phyloP scores from a whole-genome alignment of 1,140 invertebrate genomes.

The Nasonia vitripennis region DNA sequence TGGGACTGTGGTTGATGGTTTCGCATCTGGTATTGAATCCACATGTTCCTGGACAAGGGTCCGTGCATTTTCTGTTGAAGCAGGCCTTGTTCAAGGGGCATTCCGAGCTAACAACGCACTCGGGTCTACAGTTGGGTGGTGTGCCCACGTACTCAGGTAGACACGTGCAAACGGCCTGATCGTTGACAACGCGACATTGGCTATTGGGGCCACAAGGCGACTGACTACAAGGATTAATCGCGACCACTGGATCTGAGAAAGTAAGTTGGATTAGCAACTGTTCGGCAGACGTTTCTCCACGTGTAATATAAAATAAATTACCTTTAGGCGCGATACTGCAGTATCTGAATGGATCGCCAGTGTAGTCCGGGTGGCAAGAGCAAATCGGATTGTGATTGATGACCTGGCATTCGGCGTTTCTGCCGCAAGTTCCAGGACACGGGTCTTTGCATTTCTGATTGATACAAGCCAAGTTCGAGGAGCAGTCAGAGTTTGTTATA shows the following conservation, averaged over 20 bases:
- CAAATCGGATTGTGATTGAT: constrained; percentile 74
- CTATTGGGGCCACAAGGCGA: constrained; percentile 73
- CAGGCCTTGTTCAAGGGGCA: constrained; percentile 80
- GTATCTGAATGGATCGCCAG: constrained; percentile 74
- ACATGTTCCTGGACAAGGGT: constrained; percentile 83
- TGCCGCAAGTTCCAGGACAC: constrained; percentile 76
- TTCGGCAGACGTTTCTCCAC: neutral
- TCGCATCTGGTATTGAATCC: constrained; percentile 79
- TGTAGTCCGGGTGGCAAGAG: constrained; percentile 71
- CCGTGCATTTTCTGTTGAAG: constrained; percentile 80
- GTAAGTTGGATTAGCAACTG: neutral
- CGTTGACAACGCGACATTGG: constrained; percentile 58
- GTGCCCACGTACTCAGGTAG: constrained; percentile 67
- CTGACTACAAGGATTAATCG: constrained; percentile 66
- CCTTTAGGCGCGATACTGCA: constrained; percentile 66
- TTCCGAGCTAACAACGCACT: constrained; percentile 81
- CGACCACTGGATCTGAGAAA: constrained; percentile 52
- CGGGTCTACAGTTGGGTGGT: constrained; percentile 67
- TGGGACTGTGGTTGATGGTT: constrained; percentile 84
- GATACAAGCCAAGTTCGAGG: constrained; percentile 73
- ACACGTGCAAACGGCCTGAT: constrained; percentile 68
- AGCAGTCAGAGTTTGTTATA: constrained; percentile 74
- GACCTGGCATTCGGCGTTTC: constrained; percentile 76
- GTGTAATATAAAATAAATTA: neutral
- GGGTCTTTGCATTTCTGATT: constrained; percentile 76